Conservation (phyloP, 1,140 invertebrate species). For the Drosophila eugracilis region DNA sequence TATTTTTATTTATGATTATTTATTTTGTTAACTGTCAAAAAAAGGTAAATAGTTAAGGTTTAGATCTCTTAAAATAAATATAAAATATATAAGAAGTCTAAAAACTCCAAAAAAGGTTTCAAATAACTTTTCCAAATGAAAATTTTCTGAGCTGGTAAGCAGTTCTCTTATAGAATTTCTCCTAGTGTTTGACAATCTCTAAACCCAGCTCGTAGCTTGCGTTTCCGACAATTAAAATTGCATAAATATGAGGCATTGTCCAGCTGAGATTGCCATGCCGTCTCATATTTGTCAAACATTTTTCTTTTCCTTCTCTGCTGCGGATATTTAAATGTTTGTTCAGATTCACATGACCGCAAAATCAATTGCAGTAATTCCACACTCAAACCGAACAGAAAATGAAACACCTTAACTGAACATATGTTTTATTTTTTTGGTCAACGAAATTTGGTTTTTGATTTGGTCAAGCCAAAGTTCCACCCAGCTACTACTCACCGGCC, state of each 20-base stretch:
- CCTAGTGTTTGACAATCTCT: neutral
- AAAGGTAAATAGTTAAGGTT: no score
- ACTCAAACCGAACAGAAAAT: conserved; percentile 26
- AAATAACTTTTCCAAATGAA: no score
- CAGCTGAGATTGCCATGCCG: conserved; percentile 15
- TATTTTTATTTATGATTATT: no score
- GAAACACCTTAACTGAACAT: conserved; percentile 38
- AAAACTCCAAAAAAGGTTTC: no score
- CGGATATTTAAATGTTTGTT: conserved; percentile 20
- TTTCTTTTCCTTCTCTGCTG: conserved; percentile 10
- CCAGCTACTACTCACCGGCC: conserved; percentile 63
- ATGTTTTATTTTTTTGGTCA: conserved; percentile 21
- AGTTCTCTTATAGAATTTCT: no score
- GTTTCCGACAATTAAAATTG: conserved; percentile 27
- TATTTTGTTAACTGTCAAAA: no score
- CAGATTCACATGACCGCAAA: conserved; percentile 37
- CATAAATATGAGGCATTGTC: conserved; percentile 14
- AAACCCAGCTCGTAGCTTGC: neutral
- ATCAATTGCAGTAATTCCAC: conserved; percentile 59
- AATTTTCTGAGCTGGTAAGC: no score
- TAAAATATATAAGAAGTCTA: no score
- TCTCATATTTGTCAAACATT: conserved; percentile 16
- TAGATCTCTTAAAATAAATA: no score
- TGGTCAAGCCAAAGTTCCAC: conserved; percentile 7
- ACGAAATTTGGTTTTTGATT: conserved; percentile 22